These are phyloP conservation scores for Hypocryptadius cinnamomeus DNA, from an alignment of 2,113 vertebrate genomes.

Conservation along the genomic window DNA sequence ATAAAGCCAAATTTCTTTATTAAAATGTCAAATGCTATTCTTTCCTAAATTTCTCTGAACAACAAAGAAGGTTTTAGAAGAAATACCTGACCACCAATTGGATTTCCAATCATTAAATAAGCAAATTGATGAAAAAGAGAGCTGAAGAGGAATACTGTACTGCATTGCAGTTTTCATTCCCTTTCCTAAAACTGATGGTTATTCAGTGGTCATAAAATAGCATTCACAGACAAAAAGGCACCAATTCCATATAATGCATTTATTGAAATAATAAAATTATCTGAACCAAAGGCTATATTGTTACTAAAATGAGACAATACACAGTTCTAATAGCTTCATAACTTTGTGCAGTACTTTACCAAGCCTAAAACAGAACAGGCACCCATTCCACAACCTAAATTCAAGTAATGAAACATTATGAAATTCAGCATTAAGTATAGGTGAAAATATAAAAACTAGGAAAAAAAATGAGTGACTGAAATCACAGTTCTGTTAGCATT, in stretches of 20 bases:
- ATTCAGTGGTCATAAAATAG: not conserved
- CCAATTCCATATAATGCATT: not conserved
- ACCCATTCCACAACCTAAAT: not conserved
- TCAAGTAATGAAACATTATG: not conserved
- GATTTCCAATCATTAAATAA: constrained; percentile 28
- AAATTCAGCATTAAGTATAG: not conserved
- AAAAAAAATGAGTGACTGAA: not conserved
- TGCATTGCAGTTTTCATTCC: not conserved
- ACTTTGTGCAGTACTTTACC: not conserved
- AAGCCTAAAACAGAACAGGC: not conserved
- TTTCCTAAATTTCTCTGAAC: constrained; percentile 46
- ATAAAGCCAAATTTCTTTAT: constrained; percentile 55
- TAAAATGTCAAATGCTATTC: constrained; percentile 58
- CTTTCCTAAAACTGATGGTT: not conserved
- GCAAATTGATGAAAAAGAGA: not conserved
- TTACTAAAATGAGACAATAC: not conserved
- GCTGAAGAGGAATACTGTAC: not conserved
- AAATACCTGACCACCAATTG: constrained; percentile 2
- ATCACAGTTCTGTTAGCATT: not conserved
- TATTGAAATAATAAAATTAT: not conserved
- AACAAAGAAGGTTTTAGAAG: constrained; percentile 15
- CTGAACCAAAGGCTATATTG: not conserved
- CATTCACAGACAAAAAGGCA: not conserved
- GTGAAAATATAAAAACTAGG: not conserved
- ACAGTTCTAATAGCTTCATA: not conserved